Evolutionary conservation across 2,888 invertebrate genomes (phyloP), one percentile per base, ranked within the genome.

Genomic region (Hirtodrosophila trivittata): DNA sequence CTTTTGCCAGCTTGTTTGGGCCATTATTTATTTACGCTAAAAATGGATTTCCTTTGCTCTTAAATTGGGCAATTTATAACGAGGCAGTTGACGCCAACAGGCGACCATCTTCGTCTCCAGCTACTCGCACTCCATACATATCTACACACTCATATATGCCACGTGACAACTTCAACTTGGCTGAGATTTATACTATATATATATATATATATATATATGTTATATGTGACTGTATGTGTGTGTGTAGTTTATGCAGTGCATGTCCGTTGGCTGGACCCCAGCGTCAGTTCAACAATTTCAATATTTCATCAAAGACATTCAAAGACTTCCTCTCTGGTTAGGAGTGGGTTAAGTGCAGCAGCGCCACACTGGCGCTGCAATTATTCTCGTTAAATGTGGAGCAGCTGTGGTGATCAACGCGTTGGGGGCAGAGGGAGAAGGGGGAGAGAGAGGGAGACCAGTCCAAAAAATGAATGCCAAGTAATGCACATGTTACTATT

Each of bases 401-500:
- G 50, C 82, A 77, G 57, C 75, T 66, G 49, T 42, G 30, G 47
- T 14, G 14, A 35, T 21, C 12, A 18, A 12, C 28, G 39, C 7
- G 18, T 4, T 0, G 6, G 3, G 10, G 35, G 18, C 35, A 28
- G 33, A 28, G n/a, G 25, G 18, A 6, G 9, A 33, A 16, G 54
- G 9, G 16, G 49, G 33, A 16, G 49, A 8, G 1, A 7, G 46
- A 35, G 18, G 16, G 13, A 33, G 58, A 39, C 9, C 16, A 41
- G 25, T 14, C 25, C 46, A 46, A 62, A 66, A 73, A 74, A 84
- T 80, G 77, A 81, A 84, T 86, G 84, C 81, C 86, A 86, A 81
- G 85, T 80, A 84, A 81, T 80, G 81, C 81, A 80, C 86, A 81
- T 81, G 86, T 80, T 73, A 80, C 84, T 86, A 86, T 84, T 86